Evolutionary conservation across 2,113 vertebrate species (phyloP), one percentile per base, ranked within the genome.

Genomic region (Misgurnus mizolepis): DNA sequence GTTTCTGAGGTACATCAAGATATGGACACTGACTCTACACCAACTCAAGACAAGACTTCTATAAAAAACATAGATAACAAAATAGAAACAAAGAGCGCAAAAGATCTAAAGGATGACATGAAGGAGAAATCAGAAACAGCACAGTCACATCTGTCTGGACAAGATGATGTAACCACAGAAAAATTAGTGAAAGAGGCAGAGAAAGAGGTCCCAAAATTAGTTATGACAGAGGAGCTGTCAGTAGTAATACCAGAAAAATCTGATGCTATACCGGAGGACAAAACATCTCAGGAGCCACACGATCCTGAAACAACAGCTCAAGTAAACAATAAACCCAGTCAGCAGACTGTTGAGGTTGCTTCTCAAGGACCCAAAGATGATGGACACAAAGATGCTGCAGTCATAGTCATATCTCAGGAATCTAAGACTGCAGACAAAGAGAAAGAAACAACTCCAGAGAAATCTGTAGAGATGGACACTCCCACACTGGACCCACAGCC

Each of bases 1-100:
- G 56, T n/a, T 64, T 64, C 60, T 76, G 5, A 27, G 41, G n/a
- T 18, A 55, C 56, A 49, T 6, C 72, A 82, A 22, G 65, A 86
- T 67, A 6, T 3, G 4, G 62, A 41, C 43, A 39, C 67, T 14
- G 66, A 49, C 55, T 22, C 58, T 22, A 22, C 80, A 72, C 43
- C 9, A 77, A 27, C 43, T 34, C 76, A 47, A 55, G 47, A 49
- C 2, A 12, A 70, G 53, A 70, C 14, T 53, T 6, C 39, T 56
- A 18, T 50, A 76, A 5, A 64, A 47, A 64, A 43, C 43, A 71
- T 27, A 41, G 65, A 65, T 71, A 3, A 78, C 39, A 71, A 67
- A 67, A 14, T 4, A 41, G 7, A 50, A 43, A 66, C 39, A 22
- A 49, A 81, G 39, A 58, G 27, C 5, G 12, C 40, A 27, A 65